Base-by-base conservation (phyloP, 2,797 vertebrate genomes). In the Lepidocolaptes lacrymiger region DNA sequence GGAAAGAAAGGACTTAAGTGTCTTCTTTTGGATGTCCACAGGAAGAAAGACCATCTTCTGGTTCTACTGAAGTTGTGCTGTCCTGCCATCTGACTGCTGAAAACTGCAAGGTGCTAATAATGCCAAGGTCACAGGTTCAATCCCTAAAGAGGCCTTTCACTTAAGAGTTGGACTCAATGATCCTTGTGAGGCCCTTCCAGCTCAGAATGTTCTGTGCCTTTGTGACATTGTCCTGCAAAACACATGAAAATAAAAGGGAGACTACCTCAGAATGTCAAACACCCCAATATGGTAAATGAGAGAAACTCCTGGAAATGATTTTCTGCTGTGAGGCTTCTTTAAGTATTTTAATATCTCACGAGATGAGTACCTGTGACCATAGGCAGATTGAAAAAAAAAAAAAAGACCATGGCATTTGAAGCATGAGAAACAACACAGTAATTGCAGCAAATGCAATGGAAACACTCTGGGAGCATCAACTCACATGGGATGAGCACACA, bases 401-500 rank as follows among this genome's bases (percentile, higher is more conserved):
- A 43, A 44, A 64, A 66, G 59, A 46, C 24, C 3, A 0, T 13
- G 10, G n/a, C 26, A 58, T 23, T n/a, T 39, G 49, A 84, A 69
- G 12, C 16, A 9, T 16, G 36, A 69, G 63, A 81, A 81, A 37
- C 32, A 89, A 4, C 3, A 12, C 3, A 14, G 16, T n/a, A 63
- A 46, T 72, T 48, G 16, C 85, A 85, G n/a, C 11, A 91, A 51
- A 71, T 37, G 18, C 3, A 51, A 34, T 22, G 32, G 44, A 64
- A 58, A 34, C 39, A 58, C 12, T 41, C 23, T 73, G 36, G 48
- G 51, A 55, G 7, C 58, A 59, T 18, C 41, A 84, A 58, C 22
- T n/a, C 1, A 7, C 2, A 0, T 11, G 52, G 61, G 43, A 32
- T 24, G 27, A 46, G 26, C 46, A 37, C 0, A 1, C 6, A 21